A percentile compares a stretch with the other conserved stretches of the same genome.
phyloP scores from a whole-genome alignment of 2,113 vertebrate species.

The Spea bombifrons region DNA sequence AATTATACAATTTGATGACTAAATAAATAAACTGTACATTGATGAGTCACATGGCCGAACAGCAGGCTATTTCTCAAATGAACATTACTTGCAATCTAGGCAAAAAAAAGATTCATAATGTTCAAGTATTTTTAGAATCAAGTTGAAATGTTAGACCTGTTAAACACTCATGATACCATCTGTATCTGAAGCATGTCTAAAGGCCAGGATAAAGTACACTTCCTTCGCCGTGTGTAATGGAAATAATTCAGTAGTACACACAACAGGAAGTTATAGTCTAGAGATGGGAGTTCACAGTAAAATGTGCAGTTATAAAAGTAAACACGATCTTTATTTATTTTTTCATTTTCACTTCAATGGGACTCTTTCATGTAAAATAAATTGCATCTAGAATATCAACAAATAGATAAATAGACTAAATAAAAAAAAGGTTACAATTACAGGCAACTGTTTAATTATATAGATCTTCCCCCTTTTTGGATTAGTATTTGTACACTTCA shows the following conservation, averaged over 20 bases:
- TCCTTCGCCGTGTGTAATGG: conserved; percentile 44
- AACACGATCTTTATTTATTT: no score
- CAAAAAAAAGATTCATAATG: conserved; percentile 79
- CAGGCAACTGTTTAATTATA: no score
- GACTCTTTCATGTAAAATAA: no score
- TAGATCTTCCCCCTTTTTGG: no score
- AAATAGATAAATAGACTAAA: neutral
- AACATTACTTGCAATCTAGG: conserved; percentile 72
- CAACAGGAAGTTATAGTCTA: neutral
- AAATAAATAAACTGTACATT: conserved; percentile 13
- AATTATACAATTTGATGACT: neutral
- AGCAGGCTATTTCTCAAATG: conserved; percentile 57
- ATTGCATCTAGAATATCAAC: no score
- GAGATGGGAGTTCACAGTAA: neutral
- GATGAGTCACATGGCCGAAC: conserved; percentile 54
- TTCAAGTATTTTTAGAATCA: conserved; percentile 88
- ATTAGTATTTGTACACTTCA: no score
- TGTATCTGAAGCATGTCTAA: conserved; percentile 78
- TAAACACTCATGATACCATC: conserved; percentile 73
- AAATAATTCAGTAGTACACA: conserved; percentile 40
- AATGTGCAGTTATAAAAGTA: no score
- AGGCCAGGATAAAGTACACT: conserved; percentile 61
- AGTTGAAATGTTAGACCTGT: conserved; percentile 84
- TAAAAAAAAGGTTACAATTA: neutral
- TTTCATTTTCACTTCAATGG: no score